Evolutionary conservation across 1,140 invertebrate genomes (phyloP), one percentile per base, ranked within the genome.

Genomic region (Dendrolimus punctatus): DNA sequence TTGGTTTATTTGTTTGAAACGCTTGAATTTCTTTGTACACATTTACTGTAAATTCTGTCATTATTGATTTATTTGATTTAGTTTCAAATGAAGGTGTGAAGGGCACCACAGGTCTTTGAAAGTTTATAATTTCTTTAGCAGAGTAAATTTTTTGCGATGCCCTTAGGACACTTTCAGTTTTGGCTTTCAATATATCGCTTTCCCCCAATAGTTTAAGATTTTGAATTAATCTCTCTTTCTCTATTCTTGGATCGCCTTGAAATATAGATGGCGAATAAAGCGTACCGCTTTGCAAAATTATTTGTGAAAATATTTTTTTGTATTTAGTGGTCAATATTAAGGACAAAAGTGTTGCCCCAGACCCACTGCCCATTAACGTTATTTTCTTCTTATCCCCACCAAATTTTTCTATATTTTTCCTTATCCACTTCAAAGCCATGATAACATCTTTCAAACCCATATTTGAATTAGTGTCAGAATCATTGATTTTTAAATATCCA

Each of bases 401-500:
- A 57, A 87, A 84, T 39, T 65, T 23, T 37, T 60, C 49, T 49
- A 85, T 66, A 67, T 90, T 74, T 70, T 77, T 67, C 65, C 78
- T 57, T 4, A 92, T 78, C 89, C 89, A 90, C 85, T 88, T 78
- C 38, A 85, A 69, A 5, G 73, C 74, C 44, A 71, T 68, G 4
- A 76, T 57, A 38, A 85, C 80, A 69, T 91, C 91, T 63, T 89
- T 82, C 5, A 91, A 58, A 0, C 89, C 91, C 76, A 82, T 89
- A 75, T 91, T 85, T 52, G 87, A 76, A 64, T 92, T 72, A 56
- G 68, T 55, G 10, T 83, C 78, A 3, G 65, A 68, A 49, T 87
- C 77, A 54, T 84, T 88, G 5, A 80, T 51, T 47, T 88, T 88
- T 8, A 90, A 69, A 68, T 90, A 90, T 8, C 83, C 83, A 54